Evolutionary conservation across 2,113 vertebrate species (phyloP), one percentile per base, ranked within the genome.

Genomic region (Morone chrysops): DNA sequence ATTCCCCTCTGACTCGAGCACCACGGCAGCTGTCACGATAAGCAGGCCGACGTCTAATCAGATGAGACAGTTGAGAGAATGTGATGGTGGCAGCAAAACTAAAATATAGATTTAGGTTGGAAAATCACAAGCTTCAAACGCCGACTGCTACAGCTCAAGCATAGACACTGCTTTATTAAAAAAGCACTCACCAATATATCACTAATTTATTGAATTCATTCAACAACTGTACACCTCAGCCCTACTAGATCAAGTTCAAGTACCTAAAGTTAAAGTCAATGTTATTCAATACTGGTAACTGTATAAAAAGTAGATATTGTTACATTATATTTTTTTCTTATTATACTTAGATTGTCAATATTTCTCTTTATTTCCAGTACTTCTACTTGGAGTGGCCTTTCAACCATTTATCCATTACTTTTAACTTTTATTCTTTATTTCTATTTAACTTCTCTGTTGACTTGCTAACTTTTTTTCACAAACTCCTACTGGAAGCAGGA

Each of bases 21-120:
- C 66, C 12, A 22, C 54, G 41, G 85, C 80, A 83, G 80, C 84
- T 90, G 91, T 85, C 87, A 81, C 2, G 79, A 82, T 88, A 78
- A 90, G 79, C 73, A 43, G 66, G 74, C 77, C 1, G 38, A 72
- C 36, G 18, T 90, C 80, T 88, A 78, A 88, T 91, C 82, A 83
- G 73, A 90, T 40, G 48, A 88, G 86, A 84, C 83, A 62, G 72
- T 12, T 53, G 73, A 62, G 79, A 41, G 53, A 71, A 79, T 25
- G 66, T 25, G 77, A 72, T 47, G 80, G 40, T 16, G 20, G 45
- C 67, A 20, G 61, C 48, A 71, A 47, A 20, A 62, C 18, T 65
- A 73, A 82, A 83, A 88, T 85, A 86, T 38, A 82, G 77, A 80
- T 82, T 75, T 53, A 74, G 25, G 43, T 73, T 75, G 41, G 62